Percentiles rank a stretch among this genome's conserved stretches.
Evolutionary conservation across 2,888 invertebrate species (phyloP).

Genomic region (Capitulum mitella): DNA sequence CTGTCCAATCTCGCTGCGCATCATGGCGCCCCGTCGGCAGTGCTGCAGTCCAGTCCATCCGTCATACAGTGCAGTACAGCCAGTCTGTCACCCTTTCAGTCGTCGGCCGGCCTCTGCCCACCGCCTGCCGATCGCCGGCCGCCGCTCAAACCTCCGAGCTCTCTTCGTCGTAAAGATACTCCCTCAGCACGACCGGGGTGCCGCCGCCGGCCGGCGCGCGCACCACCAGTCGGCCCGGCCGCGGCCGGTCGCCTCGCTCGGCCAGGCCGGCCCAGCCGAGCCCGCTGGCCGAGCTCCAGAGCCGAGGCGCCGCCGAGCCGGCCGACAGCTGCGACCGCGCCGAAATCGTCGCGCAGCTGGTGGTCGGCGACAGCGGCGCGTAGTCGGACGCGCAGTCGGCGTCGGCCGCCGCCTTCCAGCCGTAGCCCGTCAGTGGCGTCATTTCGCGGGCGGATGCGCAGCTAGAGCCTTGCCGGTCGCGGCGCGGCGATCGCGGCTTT

Average conservation of each 20-base stretch:
- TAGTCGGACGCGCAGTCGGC: constrained; percentile 7
- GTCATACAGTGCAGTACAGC: too few species aligned
- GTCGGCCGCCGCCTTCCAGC: neutral
- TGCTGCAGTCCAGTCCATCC: too few species aligned
- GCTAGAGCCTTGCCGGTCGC: neutral
- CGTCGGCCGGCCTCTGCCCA: too few species aligned
- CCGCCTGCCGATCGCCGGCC: neutral
- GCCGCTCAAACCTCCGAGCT: neutral
- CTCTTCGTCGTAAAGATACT: constrained; percentile 4
- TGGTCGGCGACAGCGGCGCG: constrained; percentile 20
- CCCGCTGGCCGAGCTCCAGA: neutral
- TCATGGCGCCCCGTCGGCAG: too few species aligned
- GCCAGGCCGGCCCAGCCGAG: neutral
- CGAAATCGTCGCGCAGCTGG: constrained; percentile 17
- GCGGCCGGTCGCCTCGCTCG: neutral
- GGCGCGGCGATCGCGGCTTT: neutral
- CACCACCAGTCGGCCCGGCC: neutral
- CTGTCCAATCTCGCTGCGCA: too few species aligned
- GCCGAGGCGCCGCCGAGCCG: neutral
- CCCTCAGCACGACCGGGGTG: neutral
- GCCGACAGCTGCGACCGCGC: neutral
- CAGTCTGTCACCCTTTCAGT: too few species aligned
- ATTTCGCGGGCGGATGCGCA: too few species aligned
- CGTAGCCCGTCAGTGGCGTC: too few species aligned
- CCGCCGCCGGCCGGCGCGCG: neutral